Conservation (phyloP, 2,113 vertebrate genomes). For the Sialia sialis region DNA sequence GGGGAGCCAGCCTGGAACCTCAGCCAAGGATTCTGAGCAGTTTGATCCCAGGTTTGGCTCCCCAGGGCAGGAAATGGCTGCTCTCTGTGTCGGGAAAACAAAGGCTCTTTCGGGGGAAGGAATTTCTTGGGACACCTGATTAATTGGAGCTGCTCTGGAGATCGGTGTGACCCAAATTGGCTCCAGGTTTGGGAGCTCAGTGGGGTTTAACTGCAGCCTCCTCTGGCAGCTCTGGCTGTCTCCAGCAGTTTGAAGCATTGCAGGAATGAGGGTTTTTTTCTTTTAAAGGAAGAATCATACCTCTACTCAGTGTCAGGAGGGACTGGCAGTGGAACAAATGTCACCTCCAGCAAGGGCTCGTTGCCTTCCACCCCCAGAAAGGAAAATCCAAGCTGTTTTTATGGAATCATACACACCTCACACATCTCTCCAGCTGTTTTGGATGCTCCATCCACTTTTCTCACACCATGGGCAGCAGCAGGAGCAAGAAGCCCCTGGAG, state of each 20-base stretch:
- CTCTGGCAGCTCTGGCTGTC: slow-evolving; percentile 21
- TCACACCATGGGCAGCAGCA: neutral
- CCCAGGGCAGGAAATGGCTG: neutral
- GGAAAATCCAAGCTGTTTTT: neutral
- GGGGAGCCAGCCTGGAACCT: neutral
- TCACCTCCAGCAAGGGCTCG: neutral
- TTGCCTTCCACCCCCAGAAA: neutral
- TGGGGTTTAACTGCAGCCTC: neutral
- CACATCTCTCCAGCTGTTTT: neutral
- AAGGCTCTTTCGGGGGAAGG: neutral
- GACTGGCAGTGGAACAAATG: neutral
- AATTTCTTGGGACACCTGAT: slow-evolving; percentile 29
- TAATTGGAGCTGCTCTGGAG: slow-evolving; percentile 6
- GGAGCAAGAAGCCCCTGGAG: neutral
- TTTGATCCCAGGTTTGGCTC: neutral
- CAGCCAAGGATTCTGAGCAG: neutral
- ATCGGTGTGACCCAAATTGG: neutral
- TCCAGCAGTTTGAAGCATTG: neutral
- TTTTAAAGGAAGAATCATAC: neutral
- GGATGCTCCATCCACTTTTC: neutral
- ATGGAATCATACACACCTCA: neutral
- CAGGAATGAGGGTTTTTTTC: neutral
- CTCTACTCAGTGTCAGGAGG: neutral
- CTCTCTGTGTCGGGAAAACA: neutral
- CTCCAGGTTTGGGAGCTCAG: slow-evolving; percentile 23